A percentile compares a stretch with the other conserved stretches of the same genome.
Conservation (phyloP, 1,140 invertebrate species). For the Amyelois transitella region DNA sequence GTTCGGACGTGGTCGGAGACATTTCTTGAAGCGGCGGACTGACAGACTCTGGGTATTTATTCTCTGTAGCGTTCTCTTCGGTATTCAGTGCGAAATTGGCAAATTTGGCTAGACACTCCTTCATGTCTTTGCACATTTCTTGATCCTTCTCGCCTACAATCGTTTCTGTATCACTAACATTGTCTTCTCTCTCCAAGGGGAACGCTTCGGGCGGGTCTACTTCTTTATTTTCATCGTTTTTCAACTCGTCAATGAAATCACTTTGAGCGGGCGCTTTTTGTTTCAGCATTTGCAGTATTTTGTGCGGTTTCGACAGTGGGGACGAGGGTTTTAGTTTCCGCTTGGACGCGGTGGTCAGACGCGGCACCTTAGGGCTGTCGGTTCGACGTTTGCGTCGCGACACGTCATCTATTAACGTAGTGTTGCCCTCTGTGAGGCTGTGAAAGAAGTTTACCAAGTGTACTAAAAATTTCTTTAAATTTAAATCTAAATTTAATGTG, state of each 20-base stretch:
- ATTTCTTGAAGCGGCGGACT: conserved; percentile 62
- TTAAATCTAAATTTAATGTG: too few relatives aligned
- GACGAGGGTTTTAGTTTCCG: conserved; percentile 45
- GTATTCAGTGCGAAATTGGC: conserved; percentile 52
- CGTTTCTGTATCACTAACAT: conserved; percentile 55
- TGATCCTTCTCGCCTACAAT: conserved; percentile 56
- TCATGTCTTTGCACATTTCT: conserved; percentile 59
- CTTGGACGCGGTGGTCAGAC: conserved; percentile 44
- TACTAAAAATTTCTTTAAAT: too few relatives aligned
- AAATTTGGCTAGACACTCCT: conserved; percentile 58
- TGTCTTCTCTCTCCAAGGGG: conserved; percentile 48
- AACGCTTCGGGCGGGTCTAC: conserved; percentile 57
- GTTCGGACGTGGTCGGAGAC: conserved; percentile 52
- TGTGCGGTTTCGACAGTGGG: conserved; percentile 41
- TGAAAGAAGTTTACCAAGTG: neutral
- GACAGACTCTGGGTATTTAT: conserved; percentile 46
- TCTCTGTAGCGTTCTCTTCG: conserved; percentile 18
- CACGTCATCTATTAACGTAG: conserved; percentile 47
- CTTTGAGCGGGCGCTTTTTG: conserved; percentile 32
- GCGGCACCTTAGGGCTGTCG: conserved; percentile 38
- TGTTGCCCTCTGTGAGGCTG: conserved; percentile 52
- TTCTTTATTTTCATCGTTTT: conserved; percentile 20
- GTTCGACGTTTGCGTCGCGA: conserved; percentile 46
- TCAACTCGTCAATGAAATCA: conserved; percentile 14
- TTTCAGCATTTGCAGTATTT: conserved; percentile 59